Evolutionary conservation across 2,888 invertebrate genomes (phyloP).

Genomic region (Agonopterix arenella): DNA sequence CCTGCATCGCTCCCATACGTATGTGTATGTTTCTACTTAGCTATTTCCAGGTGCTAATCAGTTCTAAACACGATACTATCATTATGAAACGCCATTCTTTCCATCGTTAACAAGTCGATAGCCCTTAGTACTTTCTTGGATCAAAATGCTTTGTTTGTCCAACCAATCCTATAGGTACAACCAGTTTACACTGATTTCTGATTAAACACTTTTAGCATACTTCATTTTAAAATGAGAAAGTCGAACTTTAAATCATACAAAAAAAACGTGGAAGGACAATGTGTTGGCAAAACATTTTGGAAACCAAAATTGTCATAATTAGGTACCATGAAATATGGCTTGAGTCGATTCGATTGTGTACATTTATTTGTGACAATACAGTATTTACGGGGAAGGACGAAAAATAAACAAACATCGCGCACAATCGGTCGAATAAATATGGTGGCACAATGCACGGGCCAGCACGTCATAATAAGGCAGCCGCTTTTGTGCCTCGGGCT

Average conservation of each 20-base stretch:
- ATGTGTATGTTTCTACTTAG: conserved; percentile 55
- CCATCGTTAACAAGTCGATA: conserved; percentile 58
- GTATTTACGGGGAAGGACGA: conserved; percentile 67
- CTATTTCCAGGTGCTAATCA: conserved; percentile 52
- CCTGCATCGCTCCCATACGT: conserved; percentile 30
- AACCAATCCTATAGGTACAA: conserved; percentile 21
- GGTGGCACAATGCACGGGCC: conserved; percentile 67
- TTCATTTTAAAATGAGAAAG: not conserved
- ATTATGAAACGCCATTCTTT: conserved; percentile 64
- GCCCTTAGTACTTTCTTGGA: conserved; percentile 45
- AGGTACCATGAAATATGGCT: conserved; percentile 65
- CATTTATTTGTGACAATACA: conserved; percentile 57
- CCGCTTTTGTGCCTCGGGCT: conserved; percentile 63
- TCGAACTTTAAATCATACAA: conserved; percentile 1
- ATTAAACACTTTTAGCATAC: conserved; percentile 8
- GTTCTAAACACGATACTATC: conserved; percentile 58
- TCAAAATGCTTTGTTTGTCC: conserved; percentile 30
- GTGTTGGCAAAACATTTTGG: conserved; percentile 43
- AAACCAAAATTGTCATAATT: conserved; percentile 44
- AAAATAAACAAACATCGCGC: conserved; percentile 72
- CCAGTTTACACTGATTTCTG: conserved; percentile 8
- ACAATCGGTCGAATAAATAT: conserved; percentile 68
- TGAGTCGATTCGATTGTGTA: conserved; percentile 52
- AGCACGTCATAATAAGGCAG: conserved; percentile 73
- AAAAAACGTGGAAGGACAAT: conserved; percentile 14